Base-by-base conservation (phyloP, 2,113 vertebrate species). In the Grammomys dolichurus region DNA sequence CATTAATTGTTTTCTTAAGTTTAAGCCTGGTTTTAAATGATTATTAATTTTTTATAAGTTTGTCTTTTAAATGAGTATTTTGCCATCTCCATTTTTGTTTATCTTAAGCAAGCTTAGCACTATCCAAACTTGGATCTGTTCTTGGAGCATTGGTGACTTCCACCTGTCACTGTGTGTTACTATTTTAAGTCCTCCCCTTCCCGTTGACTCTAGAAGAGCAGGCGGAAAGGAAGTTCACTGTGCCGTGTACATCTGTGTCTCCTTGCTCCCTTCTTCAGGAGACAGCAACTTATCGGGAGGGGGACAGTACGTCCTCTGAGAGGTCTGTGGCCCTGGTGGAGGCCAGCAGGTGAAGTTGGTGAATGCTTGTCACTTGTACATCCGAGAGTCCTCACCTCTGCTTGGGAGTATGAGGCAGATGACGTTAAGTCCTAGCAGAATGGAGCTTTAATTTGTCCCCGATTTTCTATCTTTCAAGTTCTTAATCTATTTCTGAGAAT, bases 131-230 rank as follows among this genome's bases (percentile, higher is more conserved):
- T 97, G 89, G 88, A 65, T 96, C 70, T 85, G 96, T 91, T 98
- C 93, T 86, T 90, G 1, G 87, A 97, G 93, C 94, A 91, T 46
- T 51, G 94, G 85, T 43, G 81, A 95, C 75, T 93, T 90, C 95
- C 89, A 96, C 96, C 97, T 98, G 97, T 97, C 96, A 95, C n/a
- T 81, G n/a, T 22, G 43, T 96, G 92, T 97, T 98, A 17, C 98
- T 98, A 95, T 98, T 98, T 98, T 81, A 98, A 98, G 93, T 26
- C 65, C 63, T 87, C 86, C 92, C 84, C 92, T 98, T 98, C 92
- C 91, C 96, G 77, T 93, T 86, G 89, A 87, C 81, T 86, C 95
- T 95, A 93, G 77, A 89, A 86, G 88, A 89, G 76, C 84, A 89
- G 90, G 91, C 31, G 81, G 46, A 91, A 90, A 95, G 78, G 87